Evolutionary conservation across 1,140 invertebrate species (phyloP).

Genomic region (Calliphora vicina): DNA sequence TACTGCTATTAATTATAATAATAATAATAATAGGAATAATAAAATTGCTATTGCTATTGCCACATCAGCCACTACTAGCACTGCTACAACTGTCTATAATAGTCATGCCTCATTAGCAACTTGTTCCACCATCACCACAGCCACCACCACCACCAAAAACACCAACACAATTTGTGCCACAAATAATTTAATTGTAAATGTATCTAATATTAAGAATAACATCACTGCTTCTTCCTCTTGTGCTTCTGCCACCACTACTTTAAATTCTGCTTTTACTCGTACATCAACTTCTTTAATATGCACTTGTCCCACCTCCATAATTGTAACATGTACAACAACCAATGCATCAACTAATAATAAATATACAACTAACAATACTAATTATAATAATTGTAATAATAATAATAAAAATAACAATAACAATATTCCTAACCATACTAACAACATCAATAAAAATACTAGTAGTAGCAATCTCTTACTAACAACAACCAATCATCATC

Average conservation of each 20-base stretch:
- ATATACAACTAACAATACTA: slow-evolving; percentile 38
- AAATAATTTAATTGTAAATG: background rate
- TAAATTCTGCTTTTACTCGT: background rate
- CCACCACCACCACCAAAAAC: slow-evolving; percentile 23
- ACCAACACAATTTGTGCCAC: background rate
- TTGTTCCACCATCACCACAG: background rate
- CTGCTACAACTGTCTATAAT: slow-evolving; percentile 34
- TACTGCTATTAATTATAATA: no score
- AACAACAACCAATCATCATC: background rate
- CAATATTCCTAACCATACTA: background rate
- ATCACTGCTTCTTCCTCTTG: background rate
- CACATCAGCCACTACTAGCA: slow-evolving; percentile 42
- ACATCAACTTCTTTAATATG: background rate
- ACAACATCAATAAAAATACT: background rate
- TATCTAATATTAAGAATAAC: background rate
- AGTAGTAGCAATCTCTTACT: background rate
- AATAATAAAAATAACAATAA: background rate
- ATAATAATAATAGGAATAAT: slow-evolving; percentile 49
- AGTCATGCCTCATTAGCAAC: background rate
- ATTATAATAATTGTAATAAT: background rate
- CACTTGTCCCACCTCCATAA: slow-evolving; percentile 12
- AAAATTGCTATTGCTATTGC: slow-evolving; percentile 46
- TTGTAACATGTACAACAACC: background rate
- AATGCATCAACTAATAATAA: background rate
- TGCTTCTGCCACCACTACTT: background rate